phyloP scores from a whole-genome alignment of 2,888 invertebrate genomes.

The Diplazon laetatorius region DNA sequence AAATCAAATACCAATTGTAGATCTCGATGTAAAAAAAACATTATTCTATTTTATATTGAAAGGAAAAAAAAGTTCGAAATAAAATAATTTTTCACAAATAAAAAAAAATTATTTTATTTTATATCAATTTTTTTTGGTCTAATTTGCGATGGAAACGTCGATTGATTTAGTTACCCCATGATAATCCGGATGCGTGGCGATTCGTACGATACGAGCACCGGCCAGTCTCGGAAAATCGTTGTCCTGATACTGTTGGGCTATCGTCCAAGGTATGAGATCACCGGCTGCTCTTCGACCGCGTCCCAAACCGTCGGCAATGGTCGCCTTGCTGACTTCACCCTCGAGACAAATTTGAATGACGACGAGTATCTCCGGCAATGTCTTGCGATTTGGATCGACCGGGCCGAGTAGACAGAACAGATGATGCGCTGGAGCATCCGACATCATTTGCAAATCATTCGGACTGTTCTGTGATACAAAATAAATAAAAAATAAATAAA shows the following conservation, averaged over 20 bases:
- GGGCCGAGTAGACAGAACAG: constrained; percentile 97
- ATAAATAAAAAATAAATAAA: too few species aligned
- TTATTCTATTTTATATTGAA: too few species aligned
- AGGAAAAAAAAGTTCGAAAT: too few species aligned
- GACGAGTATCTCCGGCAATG: constrained; percentile 96
- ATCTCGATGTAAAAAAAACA: too few species aligned
- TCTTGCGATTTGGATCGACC: constrained; percentile 87
- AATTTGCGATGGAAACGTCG: not conserved
- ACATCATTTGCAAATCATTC: constrained; percentile 98
- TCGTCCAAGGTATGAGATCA: constrained; percentile 99
- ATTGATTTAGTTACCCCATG: constrained; percentile 86
- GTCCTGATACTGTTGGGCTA: constrained; percentile 98
- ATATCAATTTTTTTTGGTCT: too few species aligned
- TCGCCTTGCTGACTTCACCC: constrained; percentile 87
- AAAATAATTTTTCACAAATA: too few species aligned
- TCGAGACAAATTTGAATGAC: constrained; percentile 93
- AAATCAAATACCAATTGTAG: too few species aligned
- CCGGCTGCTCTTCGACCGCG: constrained; percentile 96
- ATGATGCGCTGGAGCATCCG: constrained; percentile 99
- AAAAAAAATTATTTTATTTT: too few species aligned
- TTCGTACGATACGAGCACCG: constrained; percentile 96
- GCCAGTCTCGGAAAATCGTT: constrained; percentile 94
- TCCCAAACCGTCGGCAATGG: constrained; percentile 90
- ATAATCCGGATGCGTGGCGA: constrained; percentile 99
- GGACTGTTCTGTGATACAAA: constrained; percentile 94